These are phyloP conservation scores for Gisinianus flammeolus DNA, from an alignment of 2,888 invertebrate genomes.

Conservation along the genomic window DNA sequence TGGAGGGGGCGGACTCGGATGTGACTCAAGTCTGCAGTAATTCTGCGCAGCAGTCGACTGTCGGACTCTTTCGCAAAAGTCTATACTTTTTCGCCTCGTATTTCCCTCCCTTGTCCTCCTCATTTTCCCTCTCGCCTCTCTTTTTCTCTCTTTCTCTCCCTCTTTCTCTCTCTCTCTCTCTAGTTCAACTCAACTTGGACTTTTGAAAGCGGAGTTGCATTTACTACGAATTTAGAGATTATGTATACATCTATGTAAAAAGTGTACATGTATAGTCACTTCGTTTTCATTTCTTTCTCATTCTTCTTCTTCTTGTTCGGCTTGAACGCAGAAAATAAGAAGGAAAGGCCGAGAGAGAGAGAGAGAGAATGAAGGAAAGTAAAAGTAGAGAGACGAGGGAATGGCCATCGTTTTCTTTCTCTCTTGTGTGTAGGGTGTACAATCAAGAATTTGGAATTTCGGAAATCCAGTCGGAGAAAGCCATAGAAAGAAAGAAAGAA, in stretches of 20 bases:
- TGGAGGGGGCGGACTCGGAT: slow-evolving; percentile 28
- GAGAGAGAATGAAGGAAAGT: slow-evolving; percentile 12
- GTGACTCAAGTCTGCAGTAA: slow-evolving; percentile 27
- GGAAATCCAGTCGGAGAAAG: background rate
- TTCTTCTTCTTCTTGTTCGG: background rate
- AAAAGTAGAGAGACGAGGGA: slow-evolving; percentile 1
- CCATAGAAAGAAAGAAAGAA: background rate
- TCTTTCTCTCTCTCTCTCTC: background rate
- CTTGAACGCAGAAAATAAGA: background rate
- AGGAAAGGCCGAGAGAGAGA: background rate
- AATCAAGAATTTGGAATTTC: background rate
- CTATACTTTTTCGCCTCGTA: slow-evolving; percentile 18
- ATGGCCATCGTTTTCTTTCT: too few species aligned
- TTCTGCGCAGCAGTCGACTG: slow-evolving; percentile 25
- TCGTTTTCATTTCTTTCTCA: background rate
- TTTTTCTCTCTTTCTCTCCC: background rate
- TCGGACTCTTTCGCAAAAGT: slow-evolving; percentile 37
- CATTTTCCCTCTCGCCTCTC: background rate
- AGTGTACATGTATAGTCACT: background rate
- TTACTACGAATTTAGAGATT: background rate
- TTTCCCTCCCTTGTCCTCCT: background rate
- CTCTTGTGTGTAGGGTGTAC: too few species aligned
- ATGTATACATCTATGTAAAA: background rate
- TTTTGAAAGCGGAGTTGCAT: background rate
- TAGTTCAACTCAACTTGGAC: background rate